A percentile compares a stretch with the other conserved stretches of the same genome.
phyloP scores from a whole-genome alignment of 2,113 vertebrate genomes.

The Neogobius melanostomus region DNA sequence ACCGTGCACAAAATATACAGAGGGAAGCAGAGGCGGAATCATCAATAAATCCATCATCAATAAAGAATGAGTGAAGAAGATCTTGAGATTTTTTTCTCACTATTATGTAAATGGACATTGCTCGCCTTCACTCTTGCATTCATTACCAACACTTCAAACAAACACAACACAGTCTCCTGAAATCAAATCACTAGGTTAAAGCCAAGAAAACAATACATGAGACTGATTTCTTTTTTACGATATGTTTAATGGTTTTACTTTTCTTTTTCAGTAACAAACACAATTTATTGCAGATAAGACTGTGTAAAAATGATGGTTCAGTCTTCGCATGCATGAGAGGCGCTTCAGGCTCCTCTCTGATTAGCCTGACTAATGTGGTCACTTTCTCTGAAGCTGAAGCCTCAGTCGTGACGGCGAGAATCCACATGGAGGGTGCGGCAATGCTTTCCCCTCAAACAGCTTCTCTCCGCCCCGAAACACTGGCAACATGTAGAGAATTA shows the following conservation, averaged over 20 bases:
- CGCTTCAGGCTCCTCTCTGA: constrained; percentile 50
- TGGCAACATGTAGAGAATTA: no score
- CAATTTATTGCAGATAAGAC: constrained; percentile 5
- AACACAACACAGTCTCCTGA: no score
- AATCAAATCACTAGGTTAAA: no score
- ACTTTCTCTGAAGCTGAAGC: constrained; percentile 39
- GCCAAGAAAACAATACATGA: no score
- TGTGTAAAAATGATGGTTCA: not conserved
- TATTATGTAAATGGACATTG: not conserved
- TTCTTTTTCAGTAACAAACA: not conserved
- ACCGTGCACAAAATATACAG: constrained; percentile 12
- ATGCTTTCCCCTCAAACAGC: constrained; percentile 11
- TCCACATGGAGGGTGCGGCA: constrained; percentile 62
- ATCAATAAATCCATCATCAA: not conserved
- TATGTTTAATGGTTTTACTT: no score
- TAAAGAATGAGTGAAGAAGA: no score
- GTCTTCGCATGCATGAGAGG: constrained; percentile 18
- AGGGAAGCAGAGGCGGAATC: not conserved
- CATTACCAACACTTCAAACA: no score
- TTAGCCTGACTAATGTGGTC: constrained; percentile 69
- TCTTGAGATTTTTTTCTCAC: no score
- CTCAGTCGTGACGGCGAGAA: constrained; percentile 37
- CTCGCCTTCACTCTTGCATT: constrained; percentile 1
- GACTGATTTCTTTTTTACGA: no score
- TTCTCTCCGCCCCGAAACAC: no score